Conservation (phyloP, 2,797 vertebrate genomes). For the Knipowitschia caucasica region DNA sequence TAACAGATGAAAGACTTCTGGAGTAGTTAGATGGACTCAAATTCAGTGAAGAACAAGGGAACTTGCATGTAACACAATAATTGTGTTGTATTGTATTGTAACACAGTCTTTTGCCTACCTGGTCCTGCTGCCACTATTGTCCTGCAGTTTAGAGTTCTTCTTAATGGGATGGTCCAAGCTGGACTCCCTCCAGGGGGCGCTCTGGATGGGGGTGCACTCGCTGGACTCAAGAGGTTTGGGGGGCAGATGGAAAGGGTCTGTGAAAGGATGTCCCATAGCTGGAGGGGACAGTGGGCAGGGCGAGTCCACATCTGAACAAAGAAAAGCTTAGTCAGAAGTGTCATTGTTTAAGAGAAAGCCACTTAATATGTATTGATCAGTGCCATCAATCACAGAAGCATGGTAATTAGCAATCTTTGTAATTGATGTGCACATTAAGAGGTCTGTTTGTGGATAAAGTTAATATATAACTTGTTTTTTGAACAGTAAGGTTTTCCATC, state of each 20-base stretch:
- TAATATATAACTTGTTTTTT: neutral
- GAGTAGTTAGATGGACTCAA: no score
- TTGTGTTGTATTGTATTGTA: neutral
- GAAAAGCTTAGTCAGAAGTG: slow-evolving; percentile 11
- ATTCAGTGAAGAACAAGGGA: no score
- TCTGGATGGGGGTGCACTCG: slow-evolving; percentile 83
- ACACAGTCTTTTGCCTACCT: slow-evolving; percentile 64
- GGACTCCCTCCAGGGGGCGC: slow-evolving; percentile 89
- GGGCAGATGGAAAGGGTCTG: slow-evolving; percentile 55
- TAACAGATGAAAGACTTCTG: no score
- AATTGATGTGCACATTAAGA: neutral
- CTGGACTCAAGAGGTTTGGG: slow-evolving; percentile 41
- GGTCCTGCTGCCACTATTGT: slow-evolving; percentile 75
- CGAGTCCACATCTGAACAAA: slow-evolving; percentile 62
- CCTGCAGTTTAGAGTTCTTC: slow-evolving; percentile 70
- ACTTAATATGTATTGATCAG: neutral
- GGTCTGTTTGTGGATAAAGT: neutral
- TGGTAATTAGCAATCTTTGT: neutral
- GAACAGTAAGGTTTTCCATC: no score
- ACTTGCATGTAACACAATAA: no score
- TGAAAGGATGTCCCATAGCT: slow-evolving; percentile 34
- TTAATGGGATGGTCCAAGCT: slow-evolving; percentile 88
- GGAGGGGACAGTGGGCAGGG: slow-evolving; percentile 53
- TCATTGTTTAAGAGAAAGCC: neutral
- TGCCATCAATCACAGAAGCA: neutral